These are phyloP conservation scores for Holotrichia oblita DNA, from an alignment of 1,140 invertebrate species.

Conservation along the genomic window DNA sequence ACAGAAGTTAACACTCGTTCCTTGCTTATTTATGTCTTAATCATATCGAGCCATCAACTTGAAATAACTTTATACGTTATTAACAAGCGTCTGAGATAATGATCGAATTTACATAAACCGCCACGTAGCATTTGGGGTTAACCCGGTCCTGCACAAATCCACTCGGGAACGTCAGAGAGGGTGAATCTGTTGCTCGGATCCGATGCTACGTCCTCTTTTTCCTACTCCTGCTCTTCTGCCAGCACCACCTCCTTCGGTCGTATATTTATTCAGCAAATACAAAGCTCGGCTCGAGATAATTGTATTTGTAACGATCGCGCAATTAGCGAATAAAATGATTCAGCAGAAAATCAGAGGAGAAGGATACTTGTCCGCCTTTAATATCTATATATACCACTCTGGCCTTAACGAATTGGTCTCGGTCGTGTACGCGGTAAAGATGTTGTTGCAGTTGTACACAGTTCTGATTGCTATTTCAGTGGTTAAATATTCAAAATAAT, in stretches of 20 bases:
- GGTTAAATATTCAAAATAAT: no score
- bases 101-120: conserved; percentile 29
- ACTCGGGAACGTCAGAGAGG: conserved; percentile 12
- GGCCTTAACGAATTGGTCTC: conserved; percentile 15
- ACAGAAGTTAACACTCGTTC: no score
- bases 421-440: neutral
- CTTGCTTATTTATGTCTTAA: neutral
- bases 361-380: conserved; percentile 49
- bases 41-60: conserved; percentile 5
- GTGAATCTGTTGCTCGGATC: conserved; percentile 30
- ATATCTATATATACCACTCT: conserved; percentile 47
- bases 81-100: conserved; percentile 10
- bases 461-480: no score
- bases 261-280: conserved; percentile 58
- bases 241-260: conserved; percentile 7
- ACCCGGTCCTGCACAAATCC: conserved; percentile 19
- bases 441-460: neutral
- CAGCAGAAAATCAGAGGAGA: conserved; percentile 53
- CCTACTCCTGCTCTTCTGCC: neutral
- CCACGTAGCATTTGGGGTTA: neutral
- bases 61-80: conserved; percentile 10
- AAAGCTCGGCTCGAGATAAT: conserved; percentile 56
- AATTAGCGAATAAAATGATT: conserved; percentile 57
- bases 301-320: conserved; percentile 59
- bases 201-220: neutral